Conservation (phyloP, 37 sponge, comb jelly and placozoan genomes). For the Beroe forskalii region DNA sequence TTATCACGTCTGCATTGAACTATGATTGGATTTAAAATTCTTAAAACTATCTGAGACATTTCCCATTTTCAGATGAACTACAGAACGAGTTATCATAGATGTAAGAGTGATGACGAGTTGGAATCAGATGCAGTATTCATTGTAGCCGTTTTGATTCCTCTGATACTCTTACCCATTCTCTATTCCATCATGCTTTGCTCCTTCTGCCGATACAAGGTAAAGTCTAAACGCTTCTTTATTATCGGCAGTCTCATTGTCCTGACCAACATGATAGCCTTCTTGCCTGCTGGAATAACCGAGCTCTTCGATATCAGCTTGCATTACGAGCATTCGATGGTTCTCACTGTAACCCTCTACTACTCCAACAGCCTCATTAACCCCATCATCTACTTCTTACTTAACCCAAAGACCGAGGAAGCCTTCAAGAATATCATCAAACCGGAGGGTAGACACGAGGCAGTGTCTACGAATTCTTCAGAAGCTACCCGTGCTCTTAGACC, state of each 20-base stretch:
- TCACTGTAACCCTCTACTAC: slow-evolving; percentile 44
- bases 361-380: slow-evolving; percentile 43
- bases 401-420: not conserved
- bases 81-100: slow-evolving; percentile 13
- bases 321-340: not conserved
- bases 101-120: slow-evolving; percentile 11
- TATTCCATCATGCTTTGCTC: not conserved
- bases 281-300: not conserved
- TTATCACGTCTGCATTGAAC: too few species aligned
- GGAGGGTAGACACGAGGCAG: too few species aligned
- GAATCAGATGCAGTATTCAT: not conserved
- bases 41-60: too few species aligned
- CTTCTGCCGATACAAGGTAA: not conserved
- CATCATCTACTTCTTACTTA: slow-evolving; percentile 11
- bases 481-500: too few species aligned
- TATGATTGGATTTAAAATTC: too few species aligned
- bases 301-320: slow-evolving; percentile 1
- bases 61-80: slow-evolving; percentile 43
- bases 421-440: not conserved
- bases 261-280: not conserved
- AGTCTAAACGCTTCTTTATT: not conserved
- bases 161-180: not conserved
- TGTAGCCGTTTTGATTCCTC: not conserved
- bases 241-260: not conserved
- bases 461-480: too few species aligned